Conservation (phyloP, 2,888 invertebrate species). For the Nomada hirtipes region DNA sequence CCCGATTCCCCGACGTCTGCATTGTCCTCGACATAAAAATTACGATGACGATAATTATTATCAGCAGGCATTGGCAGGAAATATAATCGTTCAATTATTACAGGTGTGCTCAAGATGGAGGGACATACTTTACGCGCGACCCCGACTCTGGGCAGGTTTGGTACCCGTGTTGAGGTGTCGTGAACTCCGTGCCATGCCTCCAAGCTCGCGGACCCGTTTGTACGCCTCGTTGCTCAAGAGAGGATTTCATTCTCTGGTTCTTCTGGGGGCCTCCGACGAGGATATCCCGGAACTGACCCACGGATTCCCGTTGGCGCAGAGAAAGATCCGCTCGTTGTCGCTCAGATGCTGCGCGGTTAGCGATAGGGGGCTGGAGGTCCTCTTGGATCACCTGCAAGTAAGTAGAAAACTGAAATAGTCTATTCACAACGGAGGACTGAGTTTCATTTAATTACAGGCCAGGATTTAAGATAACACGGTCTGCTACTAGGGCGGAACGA, state of each 20-base stretch:
- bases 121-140: slow-evolving; percentile 93
- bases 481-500: too few species aligned
- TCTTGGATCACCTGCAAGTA: slow-evolving; percentile 95
- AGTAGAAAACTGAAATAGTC: not conserved
- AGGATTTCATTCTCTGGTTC: slow-evolving; percentile 93
- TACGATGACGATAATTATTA: not conserved
- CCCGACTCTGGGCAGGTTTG: slow-evolving; percentile 94
- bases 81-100: not conserved
- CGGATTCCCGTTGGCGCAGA: slow-evolving; percentile 92
- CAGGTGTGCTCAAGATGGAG: slow-evolving; percentile 94
- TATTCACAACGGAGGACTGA: not conserved
- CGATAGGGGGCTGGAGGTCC: slow-evolving; percentile 94
- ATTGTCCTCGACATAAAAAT: not conserved
- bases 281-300: slow-evolving; percentile 95
- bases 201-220: slow-evolving; percentile 87
- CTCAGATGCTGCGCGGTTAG: slow-evolving; percentile 95
- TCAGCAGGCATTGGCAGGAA: not conserved
- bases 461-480: too few species aligned
- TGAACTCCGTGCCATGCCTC: slow-evolving; percentile 89
- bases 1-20: not conserved
- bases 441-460: not conserved
- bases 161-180: slow-evolving; percentile 94
- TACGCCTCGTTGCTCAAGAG: slow-evolving; percentile 93
- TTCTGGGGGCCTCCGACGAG: slow-evolving; percentile 95
- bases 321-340: slow-evolving; percentile 93